Conservation (phyloP, 1,140 invertebrate species). For the Solen grandis region DNA sequence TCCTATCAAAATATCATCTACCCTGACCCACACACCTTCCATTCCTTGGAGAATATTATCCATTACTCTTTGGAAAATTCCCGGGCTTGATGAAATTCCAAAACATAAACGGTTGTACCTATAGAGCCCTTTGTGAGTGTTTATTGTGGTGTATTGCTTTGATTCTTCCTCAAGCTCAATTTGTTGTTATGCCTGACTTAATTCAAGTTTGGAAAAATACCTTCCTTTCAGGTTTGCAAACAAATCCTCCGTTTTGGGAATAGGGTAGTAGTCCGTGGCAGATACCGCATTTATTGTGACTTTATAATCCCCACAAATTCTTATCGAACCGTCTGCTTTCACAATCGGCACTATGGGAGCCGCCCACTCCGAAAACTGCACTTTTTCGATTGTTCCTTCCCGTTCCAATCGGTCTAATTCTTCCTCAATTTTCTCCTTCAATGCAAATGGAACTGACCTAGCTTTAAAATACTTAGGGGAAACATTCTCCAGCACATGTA, state of each 20-base stretch:
- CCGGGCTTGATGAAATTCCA: slow-evolving; percentile 80
- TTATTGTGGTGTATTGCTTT: slow-evolving; percentile 61
- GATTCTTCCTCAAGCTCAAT: slow-evolving; percentile 62
- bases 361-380: slow-evolving; percentile 71
- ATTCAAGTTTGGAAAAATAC: slow-evolving; percentile 73
- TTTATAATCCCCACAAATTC: slow-evolving; percentile 70
- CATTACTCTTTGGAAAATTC: slow-evolving; percentile 81
- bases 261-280: slow-evolving; percentile 66
- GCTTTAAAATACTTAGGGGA: slow-evolving; percentile 58
- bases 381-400: slow-evolving; percentile 75
- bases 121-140: slow-evolving; percentile 69
- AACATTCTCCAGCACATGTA: slow-evolving; percentile 26
- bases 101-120: slow-evolving; percentile 60
- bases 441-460: slow-evolving; percentile 73
- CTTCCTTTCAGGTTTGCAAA: slow-evolving; percentile 67
- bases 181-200: slow-evolving; percentile 64
- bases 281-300: slow-evolving; percentile 75
- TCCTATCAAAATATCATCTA: slow-evolving; percentile 63
- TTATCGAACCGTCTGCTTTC: slow-evolving; percentile 41
- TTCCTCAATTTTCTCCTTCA: slow-evolving; percentile 74
- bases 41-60: slow-evolving; percentile 74
- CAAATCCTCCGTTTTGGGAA: slow-evolving; percentile 71
- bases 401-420: slow-evolving; percentile 76
- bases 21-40: slow-evolving; percentile 5
- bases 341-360: slow-evolving; percentile 50